Percentiles rank a stretch among this genome's conserved stretches.
Conservation (phyloP, 2,113 vertebrate genomes). For the Eptesicus fuscus region DNA sequence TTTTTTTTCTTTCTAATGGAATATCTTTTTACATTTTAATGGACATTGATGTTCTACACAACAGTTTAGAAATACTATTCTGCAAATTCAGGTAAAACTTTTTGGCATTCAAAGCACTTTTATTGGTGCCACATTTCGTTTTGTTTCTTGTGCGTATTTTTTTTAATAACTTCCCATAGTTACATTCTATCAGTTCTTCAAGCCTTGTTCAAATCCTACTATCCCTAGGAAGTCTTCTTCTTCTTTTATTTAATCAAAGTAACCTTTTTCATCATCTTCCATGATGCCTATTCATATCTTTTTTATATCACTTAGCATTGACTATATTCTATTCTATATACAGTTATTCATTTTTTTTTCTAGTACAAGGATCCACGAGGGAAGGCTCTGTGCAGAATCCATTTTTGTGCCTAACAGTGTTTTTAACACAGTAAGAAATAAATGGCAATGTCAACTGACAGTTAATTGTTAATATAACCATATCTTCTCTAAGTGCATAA, state of each 20-base stretch:
- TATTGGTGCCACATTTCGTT: neutral
- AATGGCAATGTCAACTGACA: neutral
- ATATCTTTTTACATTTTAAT: neutral
- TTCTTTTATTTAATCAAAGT: neutral
- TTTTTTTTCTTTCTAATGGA: neutral
- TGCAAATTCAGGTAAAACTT: neutral
- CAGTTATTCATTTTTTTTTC: neutral
- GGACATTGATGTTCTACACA: neutral
- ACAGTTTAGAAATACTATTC: neutral
- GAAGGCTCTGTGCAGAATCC: neutral
- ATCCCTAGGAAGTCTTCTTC: neutral
- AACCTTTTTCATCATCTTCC: neutral
- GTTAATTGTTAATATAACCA: neutral
- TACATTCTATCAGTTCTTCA: neutral
- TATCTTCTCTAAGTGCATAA: neutral
- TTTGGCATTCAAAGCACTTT: neutral
- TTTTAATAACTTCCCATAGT: neutral
- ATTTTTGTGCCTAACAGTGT: neutral
- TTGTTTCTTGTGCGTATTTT: neutral
- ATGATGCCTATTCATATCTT: neutral
- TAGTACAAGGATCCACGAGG: neutral
- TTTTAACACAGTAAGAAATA: neutral
- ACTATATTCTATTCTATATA: neutral
- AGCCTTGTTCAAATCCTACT: neutral
- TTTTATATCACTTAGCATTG: neutral